A percentile compares a stretch with the other conserved stretches of the same genome.
Conservation (phyloP, 2,113 vertebrate species). For the Xyliphius kryptos region DNA sequence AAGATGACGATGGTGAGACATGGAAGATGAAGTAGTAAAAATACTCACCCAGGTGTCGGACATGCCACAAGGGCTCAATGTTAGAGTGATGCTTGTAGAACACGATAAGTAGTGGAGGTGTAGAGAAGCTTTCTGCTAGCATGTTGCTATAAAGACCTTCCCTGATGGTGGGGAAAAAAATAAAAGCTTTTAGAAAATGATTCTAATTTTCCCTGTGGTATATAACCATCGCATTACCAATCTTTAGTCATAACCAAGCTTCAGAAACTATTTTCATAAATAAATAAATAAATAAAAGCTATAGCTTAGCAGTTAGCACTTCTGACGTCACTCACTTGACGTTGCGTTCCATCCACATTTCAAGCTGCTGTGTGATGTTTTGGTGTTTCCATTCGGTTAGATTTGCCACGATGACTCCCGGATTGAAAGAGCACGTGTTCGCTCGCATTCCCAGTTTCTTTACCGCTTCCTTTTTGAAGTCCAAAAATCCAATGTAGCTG, state of each 20-base stretch:
- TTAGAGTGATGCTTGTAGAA: conserved; percentile 89
- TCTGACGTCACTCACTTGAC: conserved; percentile 61
- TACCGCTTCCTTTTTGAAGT: conserved; percentile 89
- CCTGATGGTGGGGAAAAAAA: conserved; percentile 59
- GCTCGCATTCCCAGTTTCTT: conserved; percentile 89
- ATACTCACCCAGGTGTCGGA: conserved; percentile 82
- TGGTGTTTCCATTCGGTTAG: conserved; percentile 91
- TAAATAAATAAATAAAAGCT: no score
- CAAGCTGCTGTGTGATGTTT: conserved; percentile 84
- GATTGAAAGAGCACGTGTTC: conserved; percentile 92
- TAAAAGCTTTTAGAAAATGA: no score
- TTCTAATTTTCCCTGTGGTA: no score
- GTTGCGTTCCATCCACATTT: conserved; percentile 92
- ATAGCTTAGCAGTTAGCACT: no score
- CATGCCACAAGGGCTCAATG: conserved; percentile 92
- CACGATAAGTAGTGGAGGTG: conserved; percentile 88
- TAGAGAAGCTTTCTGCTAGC: conserved; percentile 78
- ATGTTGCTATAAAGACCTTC: conserved; percentile 85
- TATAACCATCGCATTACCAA: no score
- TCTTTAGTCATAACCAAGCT: no score
- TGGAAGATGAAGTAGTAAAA: no score
- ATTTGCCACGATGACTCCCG: conserved; percentile 91
- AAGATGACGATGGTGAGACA: no score
- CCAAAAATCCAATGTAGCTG: conserved; percentile 91
- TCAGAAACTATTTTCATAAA: no score